Evolutionary conservation across 1,140 invertebrate species (phyloP), one percentile per base, ranked within the genome.

Genomic region (Drosophila tani): DNA sequence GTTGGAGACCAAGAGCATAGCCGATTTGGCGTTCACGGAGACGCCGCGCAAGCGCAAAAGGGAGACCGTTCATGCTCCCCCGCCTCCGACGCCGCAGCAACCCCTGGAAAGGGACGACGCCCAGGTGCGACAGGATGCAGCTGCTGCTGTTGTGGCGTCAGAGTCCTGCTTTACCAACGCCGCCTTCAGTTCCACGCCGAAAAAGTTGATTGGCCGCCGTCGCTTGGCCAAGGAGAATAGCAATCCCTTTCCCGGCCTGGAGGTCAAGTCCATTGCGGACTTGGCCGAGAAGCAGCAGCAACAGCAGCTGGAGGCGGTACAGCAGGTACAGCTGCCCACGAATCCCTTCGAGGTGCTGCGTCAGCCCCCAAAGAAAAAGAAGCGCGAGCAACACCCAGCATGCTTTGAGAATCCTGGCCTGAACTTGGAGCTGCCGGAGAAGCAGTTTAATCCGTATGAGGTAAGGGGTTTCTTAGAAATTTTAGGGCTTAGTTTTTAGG

Each of bases 321-420:
- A 68, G 9, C 38, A 50, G 41, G 55, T 35, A 53, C 55, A 47
- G 45, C 45, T 59, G 11, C 27, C 73, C 15, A 40, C 51, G 0
- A 93, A 93, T 82, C 92, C 92, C 6, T 93, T 79, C 57, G 92
- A 93, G 58, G 92, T 93, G 4, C 58, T 83, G 43, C 90, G 92
- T 19, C 92, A 93, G 47, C 91, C 92, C 1, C 76, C 82, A 0
- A 93, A 93, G 60, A 93, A 92, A 29, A 93, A 92, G 58, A 93
- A 93, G 53, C 79, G 80, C 7, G 88, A 84, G 4, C 78, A 80
- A 9, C 53, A 56, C 19, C 19, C 35, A 40, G 83, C 82, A 27
- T 93, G 92, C 59, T 93, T 93, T 29, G 91, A 90, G 64, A 93
- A 93, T 86, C 87, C 87, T 17, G 92, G 82, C 15, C 67, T 93